phyloP scores from a whole-genome alignment of 1,140 invertebrate genomes.

The Apis dorsata region DNA sequence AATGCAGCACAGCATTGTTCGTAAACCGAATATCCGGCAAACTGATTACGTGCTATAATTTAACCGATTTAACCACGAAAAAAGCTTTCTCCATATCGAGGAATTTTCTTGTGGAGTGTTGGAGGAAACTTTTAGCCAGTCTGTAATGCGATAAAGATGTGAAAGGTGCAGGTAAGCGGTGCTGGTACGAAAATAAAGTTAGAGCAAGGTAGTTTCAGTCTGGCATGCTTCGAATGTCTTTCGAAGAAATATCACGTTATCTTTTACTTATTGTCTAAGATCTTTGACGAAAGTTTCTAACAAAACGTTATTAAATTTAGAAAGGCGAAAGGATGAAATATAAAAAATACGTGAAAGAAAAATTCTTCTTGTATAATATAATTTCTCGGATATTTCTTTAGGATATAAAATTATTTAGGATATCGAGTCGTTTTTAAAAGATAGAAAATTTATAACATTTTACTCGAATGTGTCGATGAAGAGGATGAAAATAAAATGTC shows the following conservation, averaged over 20 bases:
- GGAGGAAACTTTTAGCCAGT: neutral
- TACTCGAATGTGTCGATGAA: too few relatives aligned
- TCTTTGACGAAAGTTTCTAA: neutral
- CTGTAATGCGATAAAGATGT: slow-evolving; percentile 30
- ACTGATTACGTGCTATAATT: slow-evolving; percentile 3
- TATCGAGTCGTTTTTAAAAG: neutral
- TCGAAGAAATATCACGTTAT: neutral
- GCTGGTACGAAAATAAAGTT: slow-evolving; percentile 15
- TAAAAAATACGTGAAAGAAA: too few relatives aligned
- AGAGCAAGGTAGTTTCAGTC: neutral
- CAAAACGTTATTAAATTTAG: neutral
- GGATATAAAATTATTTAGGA: too few relatives aligned
- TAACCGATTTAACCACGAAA: neutral
- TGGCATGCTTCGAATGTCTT: neutral
- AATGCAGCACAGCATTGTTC: neutral
- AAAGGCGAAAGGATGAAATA: neutral
- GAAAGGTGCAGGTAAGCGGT: neutral
- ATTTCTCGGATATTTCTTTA: too few relatives aligned
- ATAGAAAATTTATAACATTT: neutral
- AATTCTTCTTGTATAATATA: too few relatives aligned
- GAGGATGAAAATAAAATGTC: too few relatives aligned
- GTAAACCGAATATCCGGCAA: slow-evolving; percentile 1
- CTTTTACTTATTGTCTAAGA: neutral
- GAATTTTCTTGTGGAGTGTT: neutral
- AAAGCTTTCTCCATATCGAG: neutral